Percentiles rank a stretch among this genome's conserved stretches.
phyloP scores from a whole-genome alignment of 1,140 invertebrate genomes.

The Drosophila melanica region DNA sequence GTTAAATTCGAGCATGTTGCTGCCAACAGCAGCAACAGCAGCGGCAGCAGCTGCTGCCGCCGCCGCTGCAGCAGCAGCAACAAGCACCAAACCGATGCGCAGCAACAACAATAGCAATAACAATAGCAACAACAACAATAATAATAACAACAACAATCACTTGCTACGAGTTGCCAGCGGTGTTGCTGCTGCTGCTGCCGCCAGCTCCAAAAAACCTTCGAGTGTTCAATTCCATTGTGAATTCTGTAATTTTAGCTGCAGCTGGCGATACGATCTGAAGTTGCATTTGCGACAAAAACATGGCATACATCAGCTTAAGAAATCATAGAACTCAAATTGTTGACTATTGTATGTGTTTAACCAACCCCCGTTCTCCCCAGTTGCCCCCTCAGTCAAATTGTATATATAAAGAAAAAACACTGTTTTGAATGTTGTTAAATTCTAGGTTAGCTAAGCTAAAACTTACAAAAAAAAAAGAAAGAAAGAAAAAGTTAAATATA shows the following conservation, averaged over 20 bases:
- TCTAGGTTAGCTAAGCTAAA: constrained; percentile 60
- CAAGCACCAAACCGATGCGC: constrained; percentile 14
- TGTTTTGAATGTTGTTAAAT: constrained; percentile 48
- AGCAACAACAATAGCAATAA: constrained; percentile 38
- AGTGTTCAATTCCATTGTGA: constrained; percentile 78
- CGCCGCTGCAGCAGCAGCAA: constrained; percentile 32
- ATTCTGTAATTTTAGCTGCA: constrained; percentile 79
- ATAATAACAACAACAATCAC: constrained; percentile 12
- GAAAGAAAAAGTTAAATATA: constrained; percentile 73
- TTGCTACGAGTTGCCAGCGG: not conserved
- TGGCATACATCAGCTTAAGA: constrained; percentile 82
- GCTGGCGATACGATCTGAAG: constrained; percentile 83
- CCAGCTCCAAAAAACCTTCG: constrained; percentile 56
- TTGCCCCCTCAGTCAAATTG: not conserved
- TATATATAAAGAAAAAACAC: constrained; percentile 36
- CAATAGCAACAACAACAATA: constrained; percentile 21
- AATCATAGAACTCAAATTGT: constrained; percentile 56
- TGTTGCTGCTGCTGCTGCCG: not conserved
- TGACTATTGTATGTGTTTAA: constrained; percentile 3
- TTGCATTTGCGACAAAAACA: constrained; percentile 81
- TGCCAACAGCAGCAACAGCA: constrained; percentile 43
- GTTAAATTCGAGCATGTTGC: constrained; percentile 59
- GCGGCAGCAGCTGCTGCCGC: constrained; percentile 23
- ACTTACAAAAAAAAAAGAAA: constrained; percentile 26
- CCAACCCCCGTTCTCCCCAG: not conserved